Base-by-base conservation (phyloP, 2,888 invertebrate species). In the Heteropelma amictum region DNA sequence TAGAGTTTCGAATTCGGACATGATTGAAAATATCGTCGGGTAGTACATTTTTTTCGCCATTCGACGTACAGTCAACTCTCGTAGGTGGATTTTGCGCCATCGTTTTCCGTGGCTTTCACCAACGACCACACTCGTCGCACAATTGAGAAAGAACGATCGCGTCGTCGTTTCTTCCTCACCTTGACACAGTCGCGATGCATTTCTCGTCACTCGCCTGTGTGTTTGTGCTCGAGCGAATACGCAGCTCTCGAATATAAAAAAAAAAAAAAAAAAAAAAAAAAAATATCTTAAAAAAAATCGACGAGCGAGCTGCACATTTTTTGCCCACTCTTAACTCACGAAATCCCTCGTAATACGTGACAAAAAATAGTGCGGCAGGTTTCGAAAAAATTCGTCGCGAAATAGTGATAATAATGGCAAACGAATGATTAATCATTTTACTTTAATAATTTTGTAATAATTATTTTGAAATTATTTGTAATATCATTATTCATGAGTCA, bases 121-220 rank as follows among this genome's bases (percentile, higher is more conserved):
- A 45, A 45, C 53, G 60, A 68, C 42, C n/a, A n/a, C n/a, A 51
- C 53, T 53, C 64, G 14, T 35, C 53, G 3, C 30, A 30, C 53
- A 38, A 28, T 65, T 23, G 38, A 67, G 64, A 73, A 72, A 17
- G 12, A 23, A n/a, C 23, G 19, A 30, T 56, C 61, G 74, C 69
- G 79, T 83, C 81, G 85, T 81, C 83, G 85, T 81, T 79, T 82
- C 85, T 85, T 69, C 53, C 47, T 85, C 81, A 83, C 85, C 85
- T 85, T 85, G 85, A 85, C 85, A 85, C 82, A 82, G 84, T 85
- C 81, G 77, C 75, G 68, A n/a, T 12, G 30, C 30, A 63, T 63
- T 53, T 64, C 51, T 6, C 19, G 56, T 17, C 64, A 54, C 47
- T 61, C 40, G 2, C 23, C 38, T 30, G 30, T 30, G 35, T 33